Evolutionary conservation across 2,113 vertebrate genomes (phyloP), one percentile per base, ranked within the genome.

Genomic region (Sylvilagus bachmani): DNA sequence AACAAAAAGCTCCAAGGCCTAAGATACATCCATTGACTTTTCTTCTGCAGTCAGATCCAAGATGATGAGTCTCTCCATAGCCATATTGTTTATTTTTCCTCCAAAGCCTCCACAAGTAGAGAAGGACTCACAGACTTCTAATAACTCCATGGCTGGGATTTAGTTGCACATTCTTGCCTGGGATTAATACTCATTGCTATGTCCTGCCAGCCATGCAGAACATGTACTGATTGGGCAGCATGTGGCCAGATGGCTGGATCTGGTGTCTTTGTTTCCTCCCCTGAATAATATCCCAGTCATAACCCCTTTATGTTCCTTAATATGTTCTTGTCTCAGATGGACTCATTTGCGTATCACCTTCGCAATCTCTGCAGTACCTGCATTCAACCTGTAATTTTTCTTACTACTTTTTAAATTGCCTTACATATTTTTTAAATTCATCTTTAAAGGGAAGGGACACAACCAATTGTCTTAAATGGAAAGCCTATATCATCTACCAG

Each of bases 401-500:
- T 92, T 80, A 22, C 24, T 89, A 66, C 21, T 79, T 71, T 19
- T 58, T 21, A 92, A 87, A 66, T 31, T 27, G 78, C 22, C 29
- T 66, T 82, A 82, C 31, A 66, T 89, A 24, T 49, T 92, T 92
- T 73, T 82, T 74, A 92, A 61, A 90, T 44, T 61, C 36, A 21
- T 51, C 51, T 84, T 67, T 64, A 67, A 81, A 85, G 25, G 33
- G 8, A 91, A 95, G 5, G 1, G 31, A 87, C 62, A 53, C 13
- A 44, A 58, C 3, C 75, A 58, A 62, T 81, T 69, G 86, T 61
- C 70, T 93, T 70, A 86, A 82, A 70, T 87, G 53, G 62, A 86
- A 94, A 89, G 8, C 49, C 1, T 78, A 5, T 66, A 71, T 36
- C 12, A 81, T 84, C 77, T 90, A 64, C 51, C 44, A 66, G 22